phyloP scores from a whole-genome alignment of 1,140 invertebrate genomes.

The Bombus cullumanus region DNA sequence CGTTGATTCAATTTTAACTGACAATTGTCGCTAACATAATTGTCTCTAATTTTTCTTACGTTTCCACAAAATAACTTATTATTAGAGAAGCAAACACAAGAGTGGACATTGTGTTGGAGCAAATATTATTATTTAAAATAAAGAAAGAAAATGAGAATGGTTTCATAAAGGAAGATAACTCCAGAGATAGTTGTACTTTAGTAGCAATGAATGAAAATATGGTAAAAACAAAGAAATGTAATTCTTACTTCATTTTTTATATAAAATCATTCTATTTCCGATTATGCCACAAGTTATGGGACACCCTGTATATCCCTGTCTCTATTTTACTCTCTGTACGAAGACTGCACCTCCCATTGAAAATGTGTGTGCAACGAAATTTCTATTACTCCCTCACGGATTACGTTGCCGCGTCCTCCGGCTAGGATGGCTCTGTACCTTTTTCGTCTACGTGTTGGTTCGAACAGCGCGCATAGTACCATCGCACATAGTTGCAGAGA shows the following conservation, averaged over 20 bases:
- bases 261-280: too few species aligned
- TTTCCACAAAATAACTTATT: too few species aligned
- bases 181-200: neutral
- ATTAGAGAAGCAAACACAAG: too few species aligned
- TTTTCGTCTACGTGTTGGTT: constrained; percentile 45
- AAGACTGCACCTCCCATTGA: neutral
- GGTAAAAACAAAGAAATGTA: neutral
- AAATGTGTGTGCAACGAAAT: neutral
- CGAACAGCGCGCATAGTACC: constrained; percentile 4
- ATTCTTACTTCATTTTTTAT: neutral
- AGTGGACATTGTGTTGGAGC: neutral
- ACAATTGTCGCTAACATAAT: neutral
- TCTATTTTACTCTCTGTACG: neutral
- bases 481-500: constrained; percentile 37
- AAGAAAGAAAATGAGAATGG: neutral
- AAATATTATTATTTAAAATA: neutral
- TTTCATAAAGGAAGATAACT: too few species aligned
- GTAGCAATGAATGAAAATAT: neutral
- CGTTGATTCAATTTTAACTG: neutral
- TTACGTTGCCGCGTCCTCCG: constrained; percentile 11
- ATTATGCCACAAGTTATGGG: neutral
- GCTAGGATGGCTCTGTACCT: constrained; percentile 17
- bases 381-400: neutral
- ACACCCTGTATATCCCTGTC: neutral
- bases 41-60: neutral